Evolutionary conservation across 2,797 vertebrate genomes (phyloP), one percentile per base, ranked within the genome.

Genomic region (Crenichthys baileyi): DNA sequence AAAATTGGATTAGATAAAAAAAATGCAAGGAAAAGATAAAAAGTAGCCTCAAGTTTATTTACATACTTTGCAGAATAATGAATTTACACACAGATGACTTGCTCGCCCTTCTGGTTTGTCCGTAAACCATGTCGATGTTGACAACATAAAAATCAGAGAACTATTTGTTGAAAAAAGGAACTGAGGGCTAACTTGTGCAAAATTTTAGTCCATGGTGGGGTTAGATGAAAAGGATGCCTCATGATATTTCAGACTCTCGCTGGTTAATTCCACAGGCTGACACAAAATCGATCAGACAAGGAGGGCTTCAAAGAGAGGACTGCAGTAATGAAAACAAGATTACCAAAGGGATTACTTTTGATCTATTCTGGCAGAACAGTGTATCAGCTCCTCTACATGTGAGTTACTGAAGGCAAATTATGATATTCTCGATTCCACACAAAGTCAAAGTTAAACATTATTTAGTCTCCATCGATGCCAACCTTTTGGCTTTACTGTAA

Each of bases 271-370:
- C 68, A 75, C 70, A 77, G 20, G 72, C 74, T 78, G 41, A 78
- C 7, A 29, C 26, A 74, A 81, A 79, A 81, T 50, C 44, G 36
- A 81, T 82, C 74, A 48, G 82, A 85, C 55, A 79, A 36, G 36
- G 58, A 82, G 6, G 1, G 20, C 75, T 68, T 83, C 65, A 79
- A 83, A 79, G 80, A 78, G 51, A 83, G 39, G 60, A 65, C 70
- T 51, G 70, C 60, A 78, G 82, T 67, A 79, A 50, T 84, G 70
- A 84, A 80, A 87, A 82, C 63, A 58, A 80, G 68, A 77, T 77
- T 83, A 80, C 60, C 50, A 75, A 78, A 79, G 63, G 41, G 55
- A 81, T 86, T 79, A 72, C 22, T 75, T 79, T 72, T 4, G 2
- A 51, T 79, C 44, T 56, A 4, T 56, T 75, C 61, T 50, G 44